Evolutionary conservation across 2,888 invertebrate genomes (phyloP), one percentile per base, ranked within the genome.

Genomic region (Pilophorus perplexus): DNA sequence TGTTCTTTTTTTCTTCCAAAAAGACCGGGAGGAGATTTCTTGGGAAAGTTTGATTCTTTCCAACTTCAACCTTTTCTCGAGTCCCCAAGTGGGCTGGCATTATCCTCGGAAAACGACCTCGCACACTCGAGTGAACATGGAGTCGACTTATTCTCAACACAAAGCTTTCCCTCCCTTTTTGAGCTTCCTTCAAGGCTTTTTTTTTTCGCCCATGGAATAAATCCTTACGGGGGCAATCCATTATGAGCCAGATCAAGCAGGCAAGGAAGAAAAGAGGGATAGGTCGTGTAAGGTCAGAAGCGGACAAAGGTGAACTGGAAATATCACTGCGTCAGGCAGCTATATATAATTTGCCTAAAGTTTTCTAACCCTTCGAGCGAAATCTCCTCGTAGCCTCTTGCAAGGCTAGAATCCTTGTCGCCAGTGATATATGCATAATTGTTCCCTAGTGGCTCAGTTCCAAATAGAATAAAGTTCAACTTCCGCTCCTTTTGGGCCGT

Each of bases 401-500:
- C 59, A 40, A 16, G 23, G 46, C 46, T 28, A 38, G 28, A 44
- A 44, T 23, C 25, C 27, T 46, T 20, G 22, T 12, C n/a, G 6
- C 28, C 20, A 38, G 62, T 65, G 64, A 65, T 65, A 65, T 65
- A 65, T 65, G 64, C 64, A 65, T 65, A 65, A 65, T 65, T 65
- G 64, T 65, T 28, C 64, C 54, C 54, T 18, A 65, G 64, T 65
- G 64, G 64, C 64, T 65, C 64, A 23, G 64, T 65, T 65, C 64
- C 64, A 65, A 65, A 65, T 65, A 65, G 54, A 65, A 65, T 65
- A 65, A 65, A 65, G 64, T 65, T 65, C 38, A 65, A 52, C 54
- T 65, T 54, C 54, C 54, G 52, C 54, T 54, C 52, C 54, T 65
- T 54, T 28, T 42, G 40, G 33, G 22, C 54, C 42, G 64, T 65